Base-by-base conservation (phyloP, 2,113 vertebrate species). In the Tauraco erythrolophus region DNA sequence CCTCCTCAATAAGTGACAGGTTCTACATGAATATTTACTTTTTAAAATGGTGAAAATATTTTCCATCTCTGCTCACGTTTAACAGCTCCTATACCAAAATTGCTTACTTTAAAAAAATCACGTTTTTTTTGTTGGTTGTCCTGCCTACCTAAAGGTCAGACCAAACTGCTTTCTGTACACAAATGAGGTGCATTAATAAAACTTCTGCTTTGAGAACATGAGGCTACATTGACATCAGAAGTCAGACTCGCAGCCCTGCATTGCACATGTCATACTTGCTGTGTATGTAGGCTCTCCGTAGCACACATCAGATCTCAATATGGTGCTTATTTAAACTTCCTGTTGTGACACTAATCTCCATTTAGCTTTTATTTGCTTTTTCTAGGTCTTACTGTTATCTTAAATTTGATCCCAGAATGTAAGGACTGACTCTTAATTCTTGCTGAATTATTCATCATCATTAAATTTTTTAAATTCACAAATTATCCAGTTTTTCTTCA, bases 81-180 rank as follows among this genome's bases (percentile, higher is more conserved):
- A 71, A 50, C 9, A 91, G 28, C 48, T 61, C 31, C n/a, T 43
- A 1, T 41, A 31, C 27, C 9, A 51, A 51, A 37, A 74, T 15
- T 27, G 14, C 27, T 43, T 50, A 35, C 5, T 58, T 66, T 74
- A 45, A 74, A 81, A 74, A 74, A 22, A 35, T 19, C 2, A 15
- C 14, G 9, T 7, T 0, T 1, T 1, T 50, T 65, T 89, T 43
- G 5, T 43, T 74, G 22, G 25, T 31, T 43, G 31, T 72, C 41
- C 35, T 72, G 19, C 43, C 11, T 89, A 22, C 43, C n/a, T 84
- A 48, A 31, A 64, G 41, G 18, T 78, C 31, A 78, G 18, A 50
- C 31, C 35, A 50, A 43, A 24, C 41, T 84, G 27, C 41, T 24
- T 62, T 19, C 50, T 78, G 27, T 68, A n/a, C 39, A 27, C 19